Conservation (phyloP, 2,797 vertebrate genomes). For the Sardinella longiceps region DNA sequence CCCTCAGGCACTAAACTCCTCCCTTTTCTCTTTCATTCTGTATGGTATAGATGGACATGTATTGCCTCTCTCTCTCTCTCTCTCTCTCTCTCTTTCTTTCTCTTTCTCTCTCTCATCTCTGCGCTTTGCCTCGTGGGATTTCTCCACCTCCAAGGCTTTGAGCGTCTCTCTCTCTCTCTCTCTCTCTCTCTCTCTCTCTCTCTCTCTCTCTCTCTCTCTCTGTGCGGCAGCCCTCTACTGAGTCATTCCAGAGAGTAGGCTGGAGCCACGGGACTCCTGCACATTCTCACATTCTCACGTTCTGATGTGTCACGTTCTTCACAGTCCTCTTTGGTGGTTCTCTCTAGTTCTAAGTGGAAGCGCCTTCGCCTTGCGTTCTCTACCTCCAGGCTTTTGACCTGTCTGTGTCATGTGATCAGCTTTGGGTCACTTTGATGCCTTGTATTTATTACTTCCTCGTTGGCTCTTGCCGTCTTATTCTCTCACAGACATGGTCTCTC, state of each 20-base stretch:
- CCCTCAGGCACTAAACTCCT: neutral
- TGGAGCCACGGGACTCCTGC: neutral
- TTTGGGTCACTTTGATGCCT: neutral
- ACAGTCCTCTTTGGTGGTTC: neutral
- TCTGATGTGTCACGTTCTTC: neutral
- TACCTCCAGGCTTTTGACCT: neutral
- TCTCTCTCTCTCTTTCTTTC: constrained; percentile 55
- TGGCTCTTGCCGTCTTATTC: neutral
- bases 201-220: neutral
- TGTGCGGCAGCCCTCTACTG: neutral
- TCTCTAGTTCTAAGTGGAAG: neutral
- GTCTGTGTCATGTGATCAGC: neutral
- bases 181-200: neutral
- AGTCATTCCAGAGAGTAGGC: neutral
- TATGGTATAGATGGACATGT: neutral
- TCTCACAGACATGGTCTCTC: neutral
- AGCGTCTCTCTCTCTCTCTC: neutral
- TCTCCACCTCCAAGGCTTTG: neutral
- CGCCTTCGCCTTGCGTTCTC: neutral
- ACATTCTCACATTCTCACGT: neutral
- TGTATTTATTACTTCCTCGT: neutral
- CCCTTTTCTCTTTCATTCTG: neutral
- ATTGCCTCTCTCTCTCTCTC: constrained; percentile 45
- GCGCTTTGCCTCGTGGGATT: neutral
- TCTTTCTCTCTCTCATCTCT: constrained; percentile 47